Evolutionary conservation across 2,797 vertebrate genomes (phyloP).

Genomic region (Coranthus polyacanthus): DNA sequence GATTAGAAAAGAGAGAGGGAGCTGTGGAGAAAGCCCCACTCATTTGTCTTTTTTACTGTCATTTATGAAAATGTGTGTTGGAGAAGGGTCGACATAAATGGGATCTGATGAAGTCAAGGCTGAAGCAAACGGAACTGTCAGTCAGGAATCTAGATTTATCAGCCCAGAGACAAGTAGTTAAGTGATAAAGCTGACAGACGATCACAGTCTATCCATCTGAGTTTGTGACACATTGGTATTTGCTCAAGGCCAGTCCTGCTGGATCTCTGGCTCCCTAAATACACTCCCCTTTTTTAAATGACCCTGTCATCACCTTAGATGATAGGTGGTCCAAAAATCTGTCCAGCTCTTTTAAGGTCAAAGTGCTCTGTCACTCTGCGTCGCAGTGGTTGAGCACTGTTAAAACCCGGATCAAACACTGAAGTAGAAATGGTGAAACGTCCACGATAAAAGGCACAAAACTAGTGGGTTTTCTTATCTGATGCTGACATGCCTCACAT

Average conservation of each 20-base stretch:
- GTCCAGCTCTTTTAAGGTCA: constrained; percentile 30
- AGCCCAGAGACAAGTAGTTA: constrained; percentile 50
- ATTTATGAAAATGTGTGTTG: constrained; percentile 62
- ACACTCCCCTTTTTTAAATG: constrained; percentile 46
- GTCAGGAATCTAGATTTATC: constrained; percentile 63
- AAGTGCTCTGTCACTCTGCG: background rate
- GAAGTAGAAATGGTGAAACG: no score
- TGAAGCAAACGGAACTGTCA: constrained; percentile 36
- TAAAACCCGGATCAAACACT: no score
- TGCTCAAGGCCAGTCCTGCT: constrained; percentile 53
- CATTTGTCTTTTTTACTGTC: constrained; percentile 62
- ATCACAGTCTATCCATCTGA: constrained; percentile 56
- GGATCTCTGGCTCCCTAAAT: constrained; percentile 37
- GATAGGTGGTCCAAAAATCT: constrained; percentile 11
- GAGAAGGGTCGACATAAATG: constrained; percentile 36
- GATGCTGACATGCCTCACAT: no score
- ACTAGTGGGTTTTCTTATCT: no score
- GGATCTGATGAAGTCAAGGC: constrained; percentile 53
- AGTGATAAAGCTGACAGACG: constrained; percentile 61
- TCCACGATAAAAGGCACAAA: no score
- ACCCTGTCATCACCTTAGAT: constrained; percentile 36
- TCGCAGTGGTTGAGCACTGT: background rate
- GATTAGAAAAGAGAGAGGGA: constrained; percentile 36
- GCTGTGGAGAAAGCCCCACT: constrained; percentile 21
- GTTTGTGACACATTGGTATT: constrained; percentile 60